A percentile compares a stretch with the other conserved stretches of the same genome.
phyloP scores from a whole-genome alignment of 2,888 invertebrate genomes.

The Hipparchia sbordonii region DNA sequence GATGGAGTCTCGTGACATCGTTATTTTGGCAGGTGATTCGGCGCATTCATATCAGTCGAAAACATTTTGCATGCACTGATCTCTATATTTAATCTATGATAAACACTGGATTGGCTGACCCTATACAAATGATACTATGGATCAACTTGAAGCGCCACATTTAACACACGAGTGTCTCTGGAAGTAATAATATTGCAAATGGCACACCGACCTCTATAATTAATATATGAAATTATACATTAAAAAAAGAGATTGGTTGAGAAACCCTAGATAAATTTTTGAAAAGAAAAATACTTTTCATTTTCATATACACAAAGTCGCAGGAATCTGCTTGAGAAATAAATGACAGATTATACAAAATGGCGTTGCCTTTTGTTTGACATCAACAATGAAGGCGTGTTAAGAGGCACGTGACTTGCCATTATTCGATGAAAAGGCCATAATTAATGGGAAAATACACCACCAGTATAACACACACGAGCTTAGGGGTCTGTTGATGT shows the following conservation, averaged over 20 bases:
- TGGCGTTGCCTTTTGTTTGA: slow-evolving; percentile 49
- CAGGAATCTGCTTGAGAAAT: neutral
- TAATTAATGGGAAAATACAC: slow-evolving; percentile 58
- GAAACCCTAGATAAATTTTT: too few species aligned
- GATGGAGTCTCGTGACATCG: neutral
- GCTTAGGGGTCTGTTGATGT: slow-evolving; percentile 5
- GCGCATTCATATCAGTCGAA: neutral
- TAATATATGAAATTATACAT: too few species aligned
- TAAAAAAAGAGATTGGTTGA: too few species aligned
- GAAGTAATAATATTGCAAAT: too few species aligned
- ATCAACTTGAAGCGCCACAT: too few species aligned
- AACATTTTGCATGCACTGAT: neutral
- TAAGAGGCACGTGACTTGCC: slow-evolving; percentile 61
- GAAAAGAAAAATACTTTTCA: too few species aligned
- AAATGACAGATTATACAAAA: slow-evolving; percentile 31
- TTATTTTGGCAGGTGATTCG: neutral
- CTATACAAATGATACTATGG: too few species aligned
- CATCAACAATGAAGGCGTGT: slow-evolving; percentile 54
- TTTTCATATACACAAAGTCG: too few species aligned
- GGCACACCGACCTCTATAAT: too few species aligned
- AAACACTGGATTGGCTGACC: too few species aligned
- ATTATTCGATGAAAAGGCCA: slow-evolving; percentile 53
- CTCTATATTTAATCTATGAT: neutral
- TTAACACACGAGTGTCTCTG: too few species aligned
- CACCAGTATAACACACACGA: slow-evolving; percentile 29